phyloP scores from a whole-genome alignment of 2,888 invertebrate species.

The Neoaliturus tenellus region DNA sequence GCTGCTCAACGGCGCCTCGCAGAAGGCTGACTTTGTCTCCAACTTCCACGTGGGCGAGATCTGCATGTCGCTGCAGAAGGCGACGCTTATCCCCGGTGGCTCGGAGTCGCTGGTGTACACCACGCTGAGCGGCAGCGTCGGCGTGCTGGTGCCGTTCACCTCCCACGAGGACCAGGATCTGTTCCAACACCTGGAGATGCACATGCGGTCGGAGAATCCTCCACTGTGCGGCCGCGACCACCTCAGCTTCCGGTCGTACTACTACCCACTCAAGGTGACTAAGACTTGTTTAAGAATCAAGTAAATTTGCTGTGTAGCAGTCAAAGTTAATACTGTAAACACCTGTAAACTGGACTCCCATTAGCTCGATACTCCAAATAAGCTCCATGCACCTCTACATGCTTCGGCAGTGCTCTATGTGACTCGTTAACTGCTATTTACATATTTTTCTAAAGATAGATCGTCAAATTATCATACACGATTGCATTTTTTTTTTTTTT shows the following conservation, averaged over 20 bases:
- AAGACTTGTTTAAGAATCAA: constrained; percentile 35
- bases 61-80: constrained; percentile 92
- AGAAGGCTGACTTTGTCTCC: constrained; percentile 95
- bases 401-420: too few relatives aligned
- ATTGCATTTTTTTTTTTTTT: too few relatives aligned
- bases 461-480: too few relatives aligned
- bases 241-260: constrained; percentile 96
- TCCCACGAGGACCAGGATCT: constrained; percentile 99
- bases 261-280: constrained; percentile 95
- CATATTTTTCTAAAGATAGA: too few relatives aligned
- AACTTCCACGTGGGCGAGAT: constrained; percentile 98
- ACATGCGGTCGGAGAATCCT: constrained; percentile 97
- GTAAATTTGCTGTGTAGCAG: too few relatives aligned
- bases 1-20: constrained; percentile 96
- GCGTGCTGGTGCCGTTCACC: constrained; percentile 95
- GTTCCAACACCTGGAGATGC: constrained; percentile 99
- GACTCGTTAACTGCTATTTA: too few relatives aligned
- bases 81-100: constrained; percentile 97
- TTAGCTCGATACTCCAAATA: too few relatives aligned
- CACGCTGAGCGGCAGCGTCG: constrained; percentile 95
- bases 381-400: too few relatives aligned
- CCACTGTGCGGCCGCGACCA: constrained; percentile 99
- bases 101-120: constrained; percentile 98
- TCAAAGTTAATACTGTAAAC: too few relatives aligned
- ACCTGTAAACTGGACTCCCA: too few relatives aligned